These are phyloP conservation scores for Drosophila recens DNA, from an alignment of 2,888 invertebrate genomes.

Conservation along the genomic window DNA sequence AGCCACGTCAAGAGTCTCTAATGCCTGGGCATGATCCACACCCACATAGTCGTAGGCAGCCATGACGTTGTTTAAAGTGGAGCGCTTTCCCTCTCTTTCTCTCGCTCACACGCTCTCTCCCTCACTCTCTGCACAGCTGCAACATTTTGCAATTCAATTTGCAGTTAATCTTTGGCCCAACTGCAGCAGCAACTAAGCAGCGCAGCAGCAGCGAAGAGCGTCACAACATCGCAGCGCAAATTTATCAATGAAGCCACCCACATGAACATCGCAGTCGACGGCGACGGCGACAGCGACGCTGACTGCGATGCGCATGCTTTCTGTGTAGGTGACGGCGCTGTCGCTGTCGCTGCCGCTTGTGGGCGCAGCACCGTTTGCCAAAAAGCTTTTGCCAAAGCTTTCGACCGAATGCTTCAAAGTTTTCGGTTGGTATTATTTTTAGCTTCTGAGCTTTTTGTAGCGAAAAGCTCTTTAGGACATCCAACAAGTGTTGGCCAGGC, in stretches of 20 bases:
- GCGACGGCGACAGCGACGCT: conserved; percentile 44
- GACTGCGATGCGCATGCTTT: conserved; percentile 32
- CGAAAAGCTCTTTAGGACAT: conserved; percentile 36
- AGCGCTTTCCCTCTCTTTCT: conserved; percentile 47
- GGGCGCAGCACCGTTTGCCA: conserved; percentile 36
- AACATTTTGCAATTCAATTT: conserved; percentile 80
- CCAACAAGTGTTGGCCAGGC: conserved; percentile 27
- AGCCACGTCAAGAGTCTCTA: conserved; percentile 55
- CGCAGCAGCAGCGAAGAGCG: conserved; percentile 4
- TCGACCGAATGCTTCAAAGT: conserved; percentile 15
- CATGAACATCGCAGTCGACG: conserved; percentile 52
- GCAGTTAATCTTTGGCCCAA: conserved; percentile 73
- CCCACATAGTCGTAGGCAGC: conserved; percentile 50
- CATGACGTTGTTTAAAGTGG: conserved; percentile 69
- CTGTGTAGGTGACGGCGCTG: conserved; percentile 46
- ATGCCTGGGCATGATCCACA: conserved; percentile 70
- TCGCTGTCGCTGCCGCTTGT: conserved; percentile 18
- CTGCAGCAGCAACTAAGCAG: conserved; percentile 38
- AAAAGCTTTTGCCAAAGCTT: conserved; percentile 34
- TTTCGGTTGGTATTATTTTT: conserved; percentile 43
- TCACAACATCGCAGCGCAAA: conserved; percentile 42
- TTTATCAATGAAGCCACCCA: conserved; percentile 84
- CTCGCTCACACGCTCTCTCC: not conserved
- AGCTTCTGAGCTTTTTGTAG: conserved; percentile 29
- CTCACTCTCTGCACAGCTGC: conserved; percentile 73